These are phyloP conservation scores for Marasmarcha lunaedactyla DNA, from an alignment of 2,888 invertebrate genomes.

Conservation along the genomic window DNA sequence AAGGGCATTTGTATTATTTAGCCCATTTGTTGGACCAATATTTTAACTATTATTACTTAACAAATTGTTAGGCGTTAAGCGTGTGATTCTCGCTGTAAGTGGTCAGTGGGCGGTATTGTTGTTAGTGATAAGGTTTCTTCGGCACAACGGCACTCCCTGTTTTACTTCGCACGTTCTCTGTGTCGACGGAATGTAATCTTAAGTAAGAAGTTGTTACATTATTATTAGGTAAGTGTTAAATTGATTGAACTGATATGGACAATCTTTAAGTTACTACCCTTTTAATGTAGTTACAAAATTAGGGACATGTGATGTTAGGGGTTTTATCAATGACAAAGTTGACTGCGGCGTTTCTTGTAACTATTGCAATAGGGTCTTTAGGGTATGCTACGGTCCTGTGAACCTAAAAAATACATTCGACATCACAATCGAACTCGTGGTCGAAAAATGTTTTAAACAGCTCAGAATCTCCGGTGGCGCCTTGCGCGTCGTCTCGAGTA, in stretches of 20 bases:
- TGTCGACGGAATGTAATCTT: constrained; percentile 61
- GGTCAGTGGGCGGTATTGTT: constrained; percentile 69
- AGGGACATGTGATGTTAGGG: constrained; percentile 65
- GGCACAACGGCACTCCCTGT: constrained; percentile 71
- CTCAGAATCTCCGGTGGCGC: no score
- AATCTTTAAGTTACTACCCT: constrained; percentile 68
- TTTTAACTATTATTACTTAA: constrained; percentile 71
- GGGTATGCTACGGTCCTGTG: constrained; percentile 28
- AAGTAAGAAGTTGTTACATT: constrained; percentile 70
- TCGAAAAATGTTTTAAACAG: constrained; percentile 49
- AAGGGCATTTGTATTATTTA: constrained; percentile 71
- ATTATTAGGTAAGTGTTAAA: constrained; percentile 71
- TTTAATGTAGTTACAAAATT: constrained; percentile 61
- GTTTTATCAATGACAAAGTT: constrained; percentile 70
- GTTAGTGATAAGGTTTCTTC: constrained; percentile 68
- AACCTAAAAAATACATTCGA: constrained; percentile 22
- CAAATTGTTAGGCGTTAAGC: constrained; percentile 70
- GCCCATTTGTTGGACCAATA: constrained; percentile 72
- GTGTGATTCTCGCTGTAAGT: constrained; percentile 69
- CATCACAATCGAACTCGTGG: constrained; percentile 38
- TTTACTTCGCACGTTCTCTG: constrained; percentile 71
- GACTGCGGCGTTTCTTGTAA: constrained; percentile 51
- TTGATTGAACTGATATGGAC: constrained; percentile 67
- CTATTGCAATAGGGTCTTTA: constrained; percentile 34
- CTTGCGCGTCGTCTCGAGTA: constrained; percentile 37